Conservation (phyloP, 2,888 invertebrate genomes). For the Meta bourneti region DNA sequence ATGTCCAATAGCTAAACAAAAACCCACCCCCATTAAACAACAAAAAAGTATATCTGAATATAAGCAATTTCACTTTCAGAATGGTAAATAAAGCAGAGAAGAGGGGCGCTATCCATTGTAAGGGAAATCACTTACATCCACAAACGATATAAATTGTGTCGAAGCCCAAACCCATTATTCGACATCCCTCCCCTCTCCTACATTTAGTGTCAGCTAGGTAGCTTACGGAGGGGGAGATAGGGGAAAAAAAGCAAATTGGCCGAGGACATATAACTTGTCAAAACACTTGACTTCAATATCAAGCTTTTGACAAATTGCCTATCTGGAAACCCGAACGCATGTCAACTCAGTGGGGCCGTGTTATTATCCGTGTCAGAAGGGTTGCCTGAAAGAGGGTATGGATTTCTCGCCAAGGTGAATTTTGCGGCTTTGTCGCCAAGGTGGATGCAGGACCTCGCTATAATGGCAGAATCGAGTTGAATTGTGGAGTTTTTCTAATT, state of each 20-base stretch:
- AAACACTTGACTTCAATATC: constrained; percentile 77
- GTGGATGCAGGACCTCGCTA: too few relatives aligned
- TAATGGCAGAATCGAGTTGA: too few relatives aligned
- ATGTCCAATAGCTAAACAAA: too few relatives aligned
- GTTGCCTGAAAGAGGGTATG: constrained; percentile 48
- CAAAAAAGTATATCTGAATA: too few relatives aligned
- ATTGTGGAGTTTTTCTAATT: too few relatives aligned
- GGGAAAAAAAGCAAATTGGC: background rate
- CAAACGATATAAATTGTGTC: constrained; percentile 41
- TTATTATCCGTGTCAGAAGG: constrained; percentile 69
- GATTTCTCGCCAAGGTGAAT: background rate
- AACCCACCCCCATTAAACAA: too few relatives aligned
- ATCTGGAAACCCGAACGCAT: constrained; percentile 30
- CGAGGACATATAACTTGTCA: constrained; percentile 70
- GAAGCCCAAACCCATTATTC: constrained; percentile 13
- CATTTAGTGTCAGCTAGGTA: constrained; percentile 22
- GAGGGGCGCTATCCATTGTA: too few relatives aligned
- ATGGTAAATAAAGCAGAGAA: too few relatives aligned
- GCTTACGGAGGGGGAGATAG: background rate
- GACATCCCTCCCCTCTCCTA: constrained; percentile 1
- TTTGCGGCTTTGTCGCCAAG: constrained; percentile 25
- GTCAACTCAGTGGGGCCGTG: constrained; percentile 51
- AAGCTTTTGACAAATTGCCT: constrained; percentile 75
- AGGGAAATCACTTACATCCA: background rate
- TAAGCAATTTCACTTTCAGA: too few relatives aligned